Base-by-base conservation (phyloP, 2,888 invertebrate genomes). In the Dynastes tityus region DNA sequence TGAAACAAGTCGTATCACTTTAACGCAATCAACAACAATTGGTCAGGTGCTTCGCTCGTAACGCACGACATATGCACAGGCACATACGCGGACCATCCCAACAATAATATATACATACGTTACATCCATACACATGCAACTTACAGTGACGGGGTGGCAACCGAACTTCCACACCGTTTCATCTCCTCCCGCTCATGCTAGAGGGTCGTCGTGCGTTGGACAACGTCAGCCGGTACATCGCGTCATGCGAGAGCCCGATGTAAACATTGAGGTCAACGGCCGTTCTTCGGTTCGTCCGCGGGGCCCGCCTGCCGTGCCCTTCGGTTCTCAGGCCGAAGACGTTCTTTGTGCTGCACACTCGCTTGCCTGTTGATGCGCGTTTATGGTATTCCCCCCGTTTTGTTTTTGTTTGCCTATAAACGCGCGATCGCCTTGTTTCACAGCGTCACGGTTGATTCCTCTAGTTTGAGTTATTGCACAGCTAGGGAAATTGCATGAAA, bases 191-290 rank as follows among this genome's bases (percentile, higher is more conserved):
- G 63, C 63, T 9, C 32, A 27, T 63, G 22, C n/a, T 27, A 9
- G 3, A 22, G 22, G 22, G 22, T 22, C 22, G 61, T 29, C 22
- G 4, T 32, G 27, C 63, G 29, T 27, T 32, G 29, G 29, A 63
- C 63, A 63, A 63, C 29, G 13, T 29, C 11, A 63, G 63, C 13
- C 11, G 29, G 63, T 29, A 63, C 27, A 45, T 45, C 32, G 29
- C 11, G 11, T 5, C 32, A 13, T 11, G 32, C 45, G 45, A 45
- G 45, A 8, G 8, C 45, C 32, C 71, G 78, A 78, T 73, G 78
- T 78, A 78, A 78, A 78, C 78, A 78, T 78, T 68, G 68, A 61
- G 76, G 76, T 77, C 76, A 77, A 77, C 45, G 76, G 68, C 68
- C 77, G 77, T 77, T 68, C 77, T 68, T 77, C 73, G 32, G 61